Conservation (phyloP, 2,797 vertebrate species). For the Channallabes apus region DNA sequence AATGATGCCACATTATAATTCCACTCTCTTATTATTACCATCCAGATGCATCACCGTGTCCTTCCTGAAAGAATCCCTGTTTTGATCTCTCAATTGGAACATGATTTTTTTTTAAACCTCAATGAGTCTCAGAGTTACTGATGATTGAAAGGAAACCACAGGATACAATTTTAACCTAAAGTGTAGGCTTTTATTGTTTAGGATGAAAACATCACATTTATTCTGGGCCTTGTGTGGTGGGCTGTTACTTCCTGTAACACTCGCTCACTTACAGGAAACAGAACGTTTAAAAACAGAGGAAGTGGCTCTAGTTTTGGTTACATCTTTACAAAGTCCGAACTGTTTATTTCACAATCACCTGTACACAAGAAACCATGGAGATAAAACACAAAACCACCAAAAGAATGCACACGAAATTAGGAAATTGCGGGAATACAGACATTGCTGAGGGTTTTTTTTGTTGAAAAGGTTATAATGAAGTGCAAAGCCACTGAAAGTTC, state of each 20-base stretch:
- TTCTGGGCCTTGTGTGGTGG: conserved; percentile 38
- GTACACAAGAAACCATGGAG: not conserved
- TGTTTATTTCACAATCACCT: conserved; percentile 31
- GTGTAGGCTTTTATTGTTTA: conserved; percentile 33
- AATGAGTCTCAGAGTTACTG: not conserved
- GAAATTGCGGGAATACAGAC: not conserved
- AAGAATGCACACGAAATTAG: not conserved
- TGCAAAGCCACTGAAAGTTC: not conserved
- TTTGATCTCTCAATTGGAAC: not conserved
- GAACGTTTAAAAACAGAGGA: conserved; percentile 71
- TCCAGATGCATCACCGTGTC: not conserved
- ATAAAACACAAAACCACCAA: not conserved
- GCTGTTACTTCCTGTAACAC: conserved; percentile 71
- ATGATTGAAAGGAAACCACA: conserved; percentile 8
- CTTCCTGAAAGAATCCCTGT: not conserved
- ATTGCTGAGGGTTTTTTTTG: not conserved
- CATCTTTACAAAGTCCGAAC: conserved; percentile 45
- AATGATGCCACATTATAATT: not conserved
- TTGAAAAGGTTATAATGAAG: not conserved
- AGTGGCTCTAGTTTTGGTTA: conserved; percentile 65
- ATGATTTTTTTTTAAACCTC: conserved; percentile 18
- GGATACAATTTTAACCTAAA: not conserved
- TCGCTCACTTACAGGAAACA: conserved; percentile 72
- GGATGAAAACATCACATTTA: conserved; percentile 37
- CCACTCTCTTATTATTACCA: not conserved